A percentile compares a stretch with the other conserved stretches of the same genome.
phyloP scores from a whole-genome alignment of 2,797 vertebrate species.

The Pseudochirops corinnae region DNA sequence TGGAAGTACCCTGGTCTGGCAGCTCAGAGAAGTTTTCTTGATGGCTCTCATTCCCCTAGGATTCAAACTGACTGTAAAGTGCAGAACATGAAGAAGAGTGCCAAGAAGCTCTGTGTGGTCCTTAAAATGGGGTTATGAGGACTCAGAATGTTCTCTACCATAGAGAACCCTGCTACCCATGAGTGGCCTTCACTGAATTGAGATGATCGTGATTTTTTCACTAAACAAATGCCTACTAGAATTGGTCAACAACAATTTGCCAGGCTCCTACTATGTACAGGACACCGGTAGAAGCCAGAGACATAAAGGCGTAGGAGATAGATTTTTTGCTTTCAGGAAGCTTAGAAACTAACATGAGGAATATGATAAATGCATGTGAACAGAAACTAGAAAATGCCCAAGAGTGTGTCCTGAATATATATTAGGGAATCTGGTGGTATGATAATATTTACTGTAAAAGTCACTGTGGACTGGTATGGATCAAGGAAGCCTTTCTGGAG shows the following conservation, averaged over 20 bases:
- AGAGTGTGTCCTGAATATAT: neutral
- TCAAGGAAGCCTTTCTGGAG: constrained; percentile 44
- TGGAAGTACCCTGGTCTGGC: neutral
- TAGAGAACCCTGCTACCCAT: neutral
- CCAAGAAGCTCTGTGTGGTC: neutral
- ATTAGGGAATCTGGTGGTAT: neutral
- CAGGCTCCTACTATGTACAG: neutral
- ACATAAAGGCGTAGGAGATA: neutral
- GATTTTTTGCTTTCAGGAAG: neutral
- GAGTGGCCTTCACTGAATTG: neutral
- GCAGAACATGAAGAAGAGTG: neutral
- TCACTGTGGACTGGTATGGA: neutral
- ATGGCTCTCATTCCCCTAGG: neutral
- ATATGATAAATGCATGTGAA: neutral
- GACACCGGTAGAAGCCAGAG: neutral
- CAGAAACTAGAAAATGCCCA: neutral
- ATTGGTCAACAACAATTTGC: neutral
- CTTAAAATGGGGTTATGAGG: neutral
- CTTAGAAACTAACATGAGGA: neutral
- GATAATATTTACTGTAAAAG: neutral
- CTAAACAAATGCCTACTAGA: neutral
- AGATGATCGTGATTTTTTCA: neutral
- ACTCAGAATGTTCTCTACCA: neutral
- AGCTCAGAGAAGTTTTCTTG: neutral
- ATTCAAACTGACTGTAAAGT: neutral